A percentile compares a stretch with the other conserved stretches of the same genome.
These are phyloP conservation scores for Sebastes miniatus DNA, from an alignment of 2,797 vertebrate genomes.

Conservation along the genomic window DNA sequence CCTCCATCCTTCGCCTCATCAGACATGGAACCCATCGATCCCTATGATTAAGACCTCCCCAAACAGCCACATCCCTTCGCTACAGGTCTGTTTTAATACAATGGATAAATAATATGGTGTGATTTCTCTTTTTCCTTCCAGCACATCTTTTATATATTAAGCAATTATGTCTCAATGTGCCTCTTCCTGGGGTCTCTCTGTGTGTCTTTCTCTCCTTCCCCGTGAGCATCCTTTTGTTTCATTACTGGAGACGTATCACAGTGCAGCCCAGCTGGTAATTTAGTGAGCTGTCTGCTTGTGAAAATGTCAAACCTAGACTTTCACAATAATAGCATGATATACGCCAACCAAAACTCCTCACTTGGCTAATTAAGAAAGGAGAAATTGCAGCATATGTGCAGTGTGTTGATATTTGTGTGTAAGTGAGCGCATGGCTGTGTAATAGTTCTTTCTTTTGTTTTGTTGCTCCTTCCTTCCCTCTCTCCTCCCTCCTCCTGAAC, in stretches of 20 bases:
- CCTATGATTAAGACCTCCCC: conserved; percentile 32
- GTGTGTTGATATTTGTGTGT: neutral
- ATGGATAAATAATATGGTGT: neutral
- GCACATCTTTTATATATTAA: conserved; percentile 36
- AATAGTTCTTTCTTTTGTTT: conserved; percentile 25
- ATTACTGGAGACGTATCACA: conserved; percentile 22
- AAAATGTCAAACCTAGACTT: conserved; percentile 42
- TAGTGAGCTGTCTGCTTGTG: conserved; percentile 26
- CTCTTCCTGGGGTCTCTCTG: neutral
- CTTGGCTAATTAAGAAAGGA: conserved; percentile 16
- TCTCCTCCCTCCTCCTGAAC: conserved; percentile 36
- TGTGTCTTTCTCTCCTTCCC: neutral
- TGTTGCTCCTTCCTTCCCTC: conserved; percentile 23
- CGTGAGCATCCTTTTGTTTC: conserved; percentile 27
- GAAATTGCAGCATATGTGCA: conserved; percentile 2
- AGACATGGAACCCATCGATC: conserved; percentile 52
- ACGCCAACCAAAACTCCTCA: conserved; percentile 10
- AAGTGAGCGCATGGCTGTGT: neutral
- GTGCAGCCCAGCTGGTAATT: conserved; percentile 40
- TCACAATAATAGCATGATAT: conserved; percentile 26
- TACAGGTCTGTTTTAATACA: conserved; percentile 13
- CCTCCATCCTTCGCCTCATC: neutral
- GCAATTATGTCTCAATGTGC: conserved; percentile 41
- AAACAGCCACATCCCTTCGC: conserved; percentile 3
- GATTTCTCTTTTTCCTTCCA: conserved; percentile 30